Evolutionary conservation across 2,888 invertebrate genomes (phyloP), one percentile per base, ranked within the genome.

Genomic region (Ypsolopha sequella): DNA sequence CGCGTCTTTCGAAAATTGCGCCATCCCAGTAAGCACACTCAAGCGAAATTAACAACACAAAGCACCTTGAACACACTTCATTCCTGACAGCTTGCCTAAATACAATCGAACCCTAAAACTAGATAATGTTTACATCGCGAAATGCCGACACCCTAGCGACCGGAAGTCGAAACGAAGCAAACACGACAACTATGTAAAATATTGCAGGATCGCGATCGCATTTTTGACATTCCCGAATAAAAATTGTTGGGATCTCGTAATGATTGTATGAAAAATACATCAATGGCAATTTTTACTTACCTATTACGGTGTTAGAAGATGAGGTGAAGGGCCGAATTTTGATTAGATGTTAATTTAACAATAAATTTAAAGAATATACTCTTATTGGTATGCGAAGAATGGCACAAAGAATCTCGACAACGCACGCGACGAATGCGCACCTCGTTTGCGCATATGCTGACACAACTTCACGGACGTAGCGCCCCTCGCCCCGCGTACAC

Each of bases 361-460:
- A 90, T 90, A 90, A 89, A 90, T 89, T 89, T 89, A 89, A 90
- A 90, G 89, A 90, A 90, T 89, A 88, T 88, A 89, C 89, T 89
- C 89, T 90, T 90, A 89, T 90, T 94, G 95, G 95, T 94, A 95
- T 95, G 95, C 93, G 90, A 93, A 93, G 95, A 95, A 95, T 95
- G 95, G 93, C 94, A 95, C 94, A 95, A 95, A 95, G 95, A 95
- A 95, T 95, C 94, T 91, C 91, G 93, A 95, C 94, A 94, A 95
- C 95, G 95, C 94, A 93, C 89, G 91, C 91, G 90, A 88, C 91
- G 89, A 91, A 89, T 89, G 93, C 93, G 93, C 93, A 93, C 88
- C 89, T 89, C 89, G 89, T 89, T 89, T 91, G 92, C 93, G 92
- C 92, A 92, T 88, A 88, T 91, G 90, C 90, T 90, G 90, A 90